Percentiles rank a stretch among this genome's conserved stretches.
phyloP scores from a whole-genome alignment of 1,140 invertebrate species.

The Drosophila paulistorum region DNA sequence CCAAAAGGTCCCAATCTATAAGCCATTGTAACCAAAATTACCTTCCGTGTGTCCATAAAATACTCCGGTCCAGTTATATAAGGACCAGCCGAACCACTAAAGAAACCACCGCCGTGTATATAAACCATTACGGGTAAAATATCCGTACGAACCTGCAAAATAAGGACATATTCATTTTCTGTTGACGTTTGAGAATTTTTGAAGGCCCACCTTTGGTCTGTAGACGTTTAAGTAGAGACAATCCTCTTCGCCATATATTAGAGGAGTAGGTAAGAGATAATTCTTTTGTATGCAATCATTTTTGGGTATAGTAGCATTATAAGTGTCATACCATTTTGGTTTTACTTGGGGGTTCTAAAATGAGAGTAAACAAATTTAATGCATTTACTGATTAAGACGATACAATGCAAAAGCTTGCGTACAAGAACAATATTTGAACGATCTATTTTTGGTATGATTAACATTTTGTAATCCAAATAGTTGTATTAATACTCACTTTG shows the following conservation, averaged over 20 bases:
- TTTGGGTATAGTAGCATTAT: constrained; percentile 50
- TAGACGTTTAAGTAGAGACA: constrained; percentile 87
- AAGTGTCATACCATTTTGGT: constrained; percentile 31
- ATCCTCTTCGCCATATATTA: constrained; percentile 84
- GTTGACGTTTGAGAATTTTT: neutral
- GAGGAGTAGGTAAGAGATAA: constrained; percentile 55
- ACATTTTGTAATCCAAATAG: neutral
- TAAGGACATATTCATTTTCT: neutral
- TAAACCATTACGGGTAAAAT: constrained; percentile 82
- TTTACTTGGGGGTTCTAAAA: constrained; percentile 64
- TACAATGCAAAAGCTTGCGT: no score
- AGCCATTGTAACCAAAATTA: constrained; percentile 64
- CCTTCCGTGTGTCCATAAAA: constrained; percentile 66
- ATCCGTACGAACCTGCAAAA: neutral
- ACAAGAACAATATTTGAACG: no score
- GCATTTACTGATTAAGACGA: no score
- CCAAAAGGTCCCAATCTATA: constrained; percentile 67
- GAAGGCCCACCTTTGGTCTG: constrained; percentile 83
- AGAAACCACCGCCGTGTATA: constrained; percentile 83
- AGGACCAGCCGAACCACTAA: constrained; percentile 65
- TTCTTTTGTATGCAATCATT: constrained; percentile 70
- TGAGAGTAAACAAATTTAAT: no score
- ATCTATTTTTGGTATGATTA: no score
- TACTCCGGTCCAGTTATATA: constrained; percentile 78
- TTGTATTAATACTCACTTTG: constrained; percentile 32